phyloP scores from a whole-genome alignment of 2,113 vertebrate genomes.

The Mobula birostris region DNA sequence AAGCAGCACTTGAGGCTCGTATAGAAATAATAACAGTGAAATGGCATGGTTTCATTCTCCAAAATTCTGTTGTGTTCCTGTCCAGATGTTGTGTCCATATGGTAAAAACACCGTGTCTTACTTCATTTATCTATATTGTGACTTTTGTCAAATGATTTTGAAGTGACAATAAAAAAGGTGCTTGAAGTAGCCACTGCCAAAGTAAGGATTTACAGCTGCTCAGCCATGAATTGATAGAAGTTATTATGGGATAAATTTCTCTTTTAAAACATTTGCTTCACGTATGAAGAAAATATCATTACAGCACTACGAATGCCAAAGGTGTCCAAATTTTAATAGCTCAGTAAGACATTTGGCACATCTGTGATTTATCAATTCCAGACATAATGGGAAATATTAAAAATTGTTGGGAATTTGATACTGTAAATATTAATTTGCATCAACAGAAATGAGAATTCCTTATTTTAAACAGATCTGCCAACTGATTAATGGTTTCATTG shows the following conservation, averaged over 20 bases:
- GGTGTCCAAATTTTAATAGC: neutral
- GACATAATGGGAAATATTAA: neutral
- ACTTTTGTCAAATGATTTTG: neutral
- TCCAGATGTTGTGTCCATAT: neutral
- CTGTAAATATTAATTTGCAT: neutral
- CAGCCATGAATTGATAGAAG: neutral
- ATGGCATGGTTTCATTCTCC: neutral
- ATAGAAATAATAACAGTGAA: neutral
- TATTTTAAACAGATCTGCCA: neutral
- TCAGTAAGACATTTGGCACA: neutral
- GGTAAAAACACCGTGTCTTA: neutral
- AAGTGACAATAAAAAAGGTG: neutral
- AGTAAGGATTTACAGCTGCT: neutral
- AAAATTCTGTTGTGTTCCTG: neutral
- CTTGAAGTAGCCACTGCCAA: neutral
- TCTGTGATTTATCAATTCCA: neutral
- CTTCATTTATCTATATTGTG: neutral
- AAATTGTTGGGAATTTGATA: too few species aligned
- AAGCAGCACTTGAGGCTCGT: neutral
- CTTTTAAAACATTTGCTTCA: neutral
- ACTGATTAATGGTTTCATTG: slow-evolving; percentile 25
- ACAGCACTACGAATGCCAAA: neutral
- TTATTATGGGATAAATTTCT: neutral
- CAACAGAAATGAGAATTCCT: neutral
- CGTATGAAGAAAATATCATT: neutral